Evolutionary conservation across 2,888 invertebrate species (phyloP), one percentile per base, ranked within the genome.

Genomic region (Sabatieria punctata): DNA sequence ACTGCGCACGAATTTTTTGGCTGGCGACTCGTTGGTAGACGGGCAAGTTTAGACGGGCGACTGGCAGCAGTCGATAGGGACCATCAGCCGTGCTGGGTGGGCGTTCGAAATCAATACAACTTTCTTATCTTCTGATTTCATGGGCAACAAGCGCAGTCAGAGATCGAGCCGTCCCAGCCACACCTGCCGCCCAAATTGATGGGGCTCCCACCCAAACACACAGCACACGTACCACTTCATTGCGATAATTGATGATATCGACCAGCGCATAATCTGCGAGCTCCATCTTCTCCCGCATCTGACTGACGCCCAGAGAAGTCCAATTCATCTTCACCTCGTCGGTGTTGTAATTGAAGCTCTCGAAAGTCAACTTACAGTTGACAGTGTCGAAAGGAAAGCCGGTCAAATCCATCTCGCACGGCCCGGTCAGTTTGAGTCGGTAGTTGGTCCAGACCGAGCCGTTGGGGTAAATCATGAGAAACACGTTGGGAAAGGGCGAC

Each of bases 261-360:
- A 54, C 55, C 13, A 63, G 52, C 38, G 58, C 60, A 45, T 64
- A 64, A 45, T 64, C 64, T 19, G 64, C 64, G 45, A 64, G 45
- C 43, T 65, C 62, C 52, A 64, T 64, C 41, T 64, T 58, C 27
- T 61, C 61, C 22, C 58, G 44, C 59, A 64, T 62, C 44, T 54
- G 58, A 18, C 54, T 51, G 11, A 64, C 63, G 2, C 60, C 61
- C 8, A 30, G 8, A 15, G 30, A 30, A 30, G 23, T 45, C 49
- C 49, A 49, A 18, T 27, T 30, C 49, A 49, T 49, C 6, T n/a
- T 4, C 11, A 48, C 49, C 45, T 64, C 64, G 43, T 64, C 63
- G 4, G 63, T 63, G 50, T 64, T 64, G 53, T 64, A 64, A 43
- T 60, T 64, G 55, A 64, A 64, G 27, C 55, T 54, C 43, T 64